Conservation (phyloP, 1,140 invertebrate species). For the Trichonephila clavata region DNA sequence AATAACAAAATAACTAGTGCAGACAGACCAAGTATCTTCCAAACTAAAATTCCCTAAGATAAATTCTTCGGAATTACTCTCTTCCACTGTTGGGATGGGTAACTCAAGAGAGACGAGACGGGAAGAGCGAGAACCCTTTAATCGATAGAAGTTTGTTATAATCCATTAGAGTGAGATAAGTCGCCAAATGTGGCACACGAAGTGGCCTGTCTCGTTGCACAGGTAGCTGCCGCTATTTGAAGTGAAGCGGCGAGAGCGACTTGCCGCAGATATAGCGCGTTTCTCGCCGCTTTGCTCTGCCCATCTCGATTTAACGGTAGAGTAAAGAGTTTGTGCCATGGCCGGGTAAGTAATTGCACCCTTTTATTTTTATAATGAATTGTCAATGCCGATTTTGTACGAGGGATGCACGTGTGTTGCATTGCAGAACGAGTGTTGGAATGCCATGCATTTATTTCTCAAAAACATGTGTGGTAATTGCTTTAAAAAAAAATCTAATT, state of each 20-base stretch:
- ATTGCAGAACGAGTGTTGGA: too few relatives aligned
- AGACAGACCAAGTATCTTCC: not conserved
- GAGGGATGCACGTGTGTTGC: not conserved
- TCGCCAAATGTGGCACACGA: slow-evolving; percentile 17
- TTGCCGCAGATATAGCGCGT: slow-evolving; percentile 22
- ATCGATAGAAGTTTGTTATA: slow-evolving; percentile 23
- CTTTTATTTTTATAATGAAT: slow-evolving; percentile 21
- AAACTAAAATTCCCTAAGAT: not conserved
- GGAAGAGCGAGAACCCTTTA: not conserved
- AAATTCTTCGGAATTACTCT: not conserved
- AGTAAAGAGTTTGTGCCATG: slow-evolving; percentile 20
- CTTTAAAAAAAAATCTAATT: too few relatives aligned
- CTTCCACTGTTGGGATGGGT: slow-evolving; percentile 29
- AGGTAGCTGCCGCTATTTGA: slow-evolving; percentile 47
- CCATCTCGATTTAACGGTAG: slow-evolving; percentile 6
- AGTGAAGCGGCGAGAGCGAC: slow-evolving; percentile 30
- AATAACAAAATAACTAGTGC: slow-evolving; percentile 6
- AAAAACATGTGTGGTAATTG: too few relatives aligned
- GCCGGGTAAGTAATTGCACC: slow-evolving; percentile 45
- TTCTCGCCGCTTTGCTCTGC: not conserved
- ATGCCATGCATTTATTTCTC: too few relatives aligned
- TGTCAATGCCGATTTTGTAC: not conserved
- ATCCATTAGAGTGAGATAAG: not conserved
- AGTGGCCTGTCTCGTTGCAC: not conserved
- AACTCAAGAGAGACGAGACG: not conserved